These are phyloP conservation scores for Bufotes viridis DNA, from an alignment of 2,797 vertebrate genomes.

Conservation along the genomic window DNA sequence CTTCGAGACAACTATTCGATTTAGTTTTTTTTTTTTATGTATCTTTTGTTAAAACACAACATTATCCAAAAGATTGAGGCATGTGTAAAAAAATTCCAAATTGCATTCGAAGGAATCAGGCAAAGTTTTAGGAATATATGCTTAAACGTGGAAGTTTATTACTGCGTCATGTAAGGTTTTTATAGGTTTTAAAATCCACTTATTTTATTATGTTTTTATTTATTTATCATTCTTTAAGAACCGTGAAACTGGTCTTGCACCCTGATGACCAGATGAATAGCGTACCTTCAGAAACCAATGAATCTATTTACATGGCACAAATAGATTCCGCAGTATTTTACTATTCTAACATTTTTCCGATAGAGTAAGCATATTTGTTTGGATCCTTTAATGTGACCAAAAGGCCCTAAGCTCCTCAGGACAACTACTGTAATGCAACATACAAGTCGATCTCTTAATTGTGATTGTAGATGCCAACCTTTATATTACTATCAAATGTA, in stretches of 20 bases:
- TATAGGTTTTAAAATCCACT: not conserved
- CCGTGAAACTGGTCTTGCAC: not conserved
- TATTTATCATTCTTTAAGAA: not conserved
- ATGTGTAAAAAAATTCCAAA: not conserved
- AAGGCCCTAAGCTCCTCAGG: too few species aligned
- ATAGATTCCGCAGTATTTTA: too few species aligned
- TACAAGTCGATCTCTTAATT: too few species aligned
- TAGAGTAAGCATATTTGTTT: too few species aligned
- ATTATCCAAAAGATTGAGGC: not conserved
- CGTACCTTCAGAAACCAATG: not conserved
- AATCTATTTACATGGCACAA: too few species aligned
- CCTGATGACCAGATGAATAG: not conserved
- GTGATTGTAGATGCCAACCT: too few species aligned
- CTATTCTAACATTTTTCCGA: too few species aligned
- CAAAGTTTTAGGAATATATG: not conserved
- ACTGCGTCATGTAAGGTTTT: not conserved
- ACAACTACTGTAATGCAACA: too few species aligned
- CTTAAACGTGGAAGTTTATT: not conserved
- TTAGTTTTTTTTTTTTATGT: not conserved
- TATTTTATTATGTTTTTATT: not conserved
- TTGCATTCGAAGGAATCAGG: not conserved
- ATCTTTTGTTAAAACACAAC: not conserved
- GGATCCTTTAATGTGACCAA: too few species aligned
- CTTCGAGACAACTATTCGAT: not conserved
- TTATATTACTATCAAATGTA: too few species aligned